A percentile compares a stretch with the other conserved stretches of the same genome.
These are phyloP conservation scores for Phoeniculus purpureus DNA, from an alignment of 2,797 vertebrate genomes.

Conservation along the genomic window DNA sequence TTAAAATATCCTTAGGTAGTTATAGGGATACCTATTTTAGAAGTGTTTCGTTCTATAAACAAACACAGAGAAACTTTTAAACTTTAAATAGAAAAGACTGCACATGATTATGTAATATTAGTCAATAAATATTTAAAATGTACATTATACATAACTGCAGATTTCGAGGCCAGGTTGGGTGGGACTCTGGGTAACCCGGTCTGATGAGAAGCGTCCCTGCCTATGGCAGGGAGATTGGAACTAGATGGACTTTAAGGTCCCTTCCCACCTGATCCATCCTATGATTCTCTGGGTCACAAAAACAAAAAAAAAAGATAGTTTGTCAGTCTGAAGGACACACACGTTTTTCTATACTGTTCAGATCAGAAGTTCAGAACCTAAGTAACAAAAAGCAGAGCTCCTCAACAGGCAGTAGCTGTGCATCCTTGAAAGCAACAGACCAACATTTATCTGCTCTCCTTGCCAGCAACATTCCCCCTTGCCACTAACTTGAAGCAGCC, in stretches of 20 bases:
- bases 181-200: no score
- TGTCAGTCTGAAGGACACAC: background rate
- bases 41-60: background rate
- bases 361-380: background rate
- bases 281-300: background rate
- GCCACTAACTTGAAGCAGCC: background rate
- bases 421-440: background rate
- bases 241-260: no score
- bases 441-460: background rate
- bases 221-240: no score
- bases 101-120: background rate
- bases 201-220: no score
- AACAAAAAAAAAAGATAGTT: background rate
- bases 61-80: background rate
- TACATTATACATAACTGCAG: background rate
- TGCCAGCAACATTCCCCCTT: background rate
- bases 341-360: background rate
- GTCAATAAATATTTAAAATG: background rate
- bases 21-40: background rate
- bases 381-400: slow-evolving; percentile 8
- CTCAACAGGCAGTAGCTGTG: background rate
- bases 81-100: background rate
- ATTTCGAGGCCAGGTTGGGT: background rate
- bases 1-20: background rate
- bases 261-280: no score